A percentile compares a stretch with the other conserved stretches of the same genome.
These are phyloP conservation scores for Chelmon rostratus DNA, from an alignment of 2,797 vertebrate genomes.

Conservation along the genomic window DNA sequence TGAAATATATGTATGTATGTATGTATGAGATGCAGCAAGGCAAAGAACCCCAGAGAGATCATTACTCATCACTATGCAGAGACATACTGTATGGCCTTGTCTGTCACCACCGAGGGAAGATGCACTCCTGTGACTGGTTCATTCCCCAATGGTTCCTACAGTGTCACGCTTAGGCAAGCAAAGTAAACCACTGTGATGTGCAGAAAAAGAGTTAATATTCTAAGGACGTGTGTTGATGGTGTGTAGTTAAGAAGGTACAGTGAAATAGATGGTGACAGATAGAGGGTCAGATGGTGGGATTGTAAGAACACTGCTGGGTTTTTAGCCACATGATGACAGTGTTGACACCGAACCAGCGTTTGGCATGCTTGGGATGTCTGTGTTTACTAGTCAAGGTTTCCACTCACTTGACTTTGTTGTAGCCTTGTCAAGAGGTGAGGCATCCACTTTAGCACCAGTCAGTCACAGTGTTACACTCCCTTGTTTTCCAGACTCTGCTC, in stretches of 20 bases:
- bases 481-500: slow-evolving; percentile 31
- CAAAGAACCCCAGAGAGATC: slow-evolving; percentile 47
- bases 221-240: slow-evolving; percentile 28
- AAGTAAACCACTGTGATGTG: slow-evolving; percentile 37
- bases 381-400: slow-evolving; percentile 67
- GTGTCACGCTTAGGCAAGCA: slow-evolving; percentile 54
- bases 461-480: slow-evolving; percentile 43
- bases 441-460: slow-evolving; percentile 64
- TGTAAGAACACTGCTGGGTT: slow-evolving; percentile 33
- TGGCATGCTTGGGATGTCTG: slow-evolving; percentile 52
- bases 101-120: slow-evolving; percentile 65
- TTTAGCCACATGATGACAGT: slow-evolving; percentile 67
- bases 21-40: slow-evolving; percentile 35
- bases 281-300: slow-evolving; percentile 42
- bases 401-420: slow-evolving; percentile 70
- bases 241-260: slow-evolving; percentile 45
- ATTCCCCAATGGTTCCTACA: slow-evolving; percentile 45
- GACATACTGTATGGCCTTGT: slow-evolving; percentile 56
- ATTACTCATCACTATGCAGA: slow-evolving; percentile 50
- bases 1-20: slow-evolving; percentile 13
- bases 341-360: slow-evolving; percentile 31
- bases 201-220: slow-evolving; percentile 46
- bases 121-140: slow-evolving; percentile 47
- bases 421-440: slow-evolving; percentile 52
- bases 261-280: slow-evolving; percentile 67